Percentiles rank a stretch among this genome's conserved stretches.
Conservation (phyloP, 2,113 vertebrate genomes). For the Dasyprocta punctata region DNA sequence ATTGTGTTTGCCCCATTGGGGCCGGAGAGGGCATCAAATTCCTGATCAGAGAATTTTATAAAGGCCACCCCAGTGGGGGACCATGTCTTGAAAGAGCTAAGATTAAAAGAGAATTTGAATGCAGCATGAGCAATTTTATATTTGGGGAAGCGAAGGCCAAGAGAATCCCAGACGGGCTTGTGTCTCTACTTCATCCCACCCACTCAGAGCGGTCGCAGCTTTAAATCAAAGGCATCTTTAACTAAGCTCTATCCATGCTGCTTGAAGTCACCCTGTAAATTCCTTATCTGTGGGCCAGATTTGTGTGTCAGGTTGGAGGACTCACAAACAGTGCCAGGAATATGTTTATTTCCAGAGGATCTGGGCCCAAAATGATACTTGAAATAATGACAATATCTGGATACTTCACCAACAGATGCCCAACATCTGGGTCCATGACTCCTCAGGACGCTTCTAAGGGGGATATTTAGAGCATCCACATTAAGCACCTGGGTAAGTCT, state of each 20-base stretch:
- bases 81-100: background rate
- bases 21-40: rapidly evolving
- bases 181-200: background rate
- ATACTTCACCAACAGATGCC: background rate
- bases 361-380: background rate
- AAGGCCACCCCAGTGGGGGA: background rate
- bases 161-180: background rate
- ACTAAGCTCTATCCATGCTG: background rate
- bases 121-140: background rate
- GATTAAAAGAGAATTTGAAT: background rate
- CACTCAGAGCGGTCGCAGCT: background rate
- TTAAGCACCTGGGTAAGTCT: background rate
- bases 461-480: background rate
- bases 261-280: background rate
- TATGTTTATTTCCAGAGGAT: background rate
- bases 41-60: background rate
- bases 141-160: background rate
- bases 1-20: rapidly evolving
- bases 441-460: background rate
- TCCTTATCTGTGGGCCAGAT: background rate
- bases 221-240: background rate
- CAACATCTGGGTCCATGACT: background rate
- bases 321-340: background rate
- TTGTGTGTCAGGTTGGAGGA: background rate
- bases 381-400: background rate